Percentiles rank a stretch among this genome's conserved stretches.
Conservation (phyloP, 2,888 invertebrate genomes). For the Habroteleia sp. region DNA sequence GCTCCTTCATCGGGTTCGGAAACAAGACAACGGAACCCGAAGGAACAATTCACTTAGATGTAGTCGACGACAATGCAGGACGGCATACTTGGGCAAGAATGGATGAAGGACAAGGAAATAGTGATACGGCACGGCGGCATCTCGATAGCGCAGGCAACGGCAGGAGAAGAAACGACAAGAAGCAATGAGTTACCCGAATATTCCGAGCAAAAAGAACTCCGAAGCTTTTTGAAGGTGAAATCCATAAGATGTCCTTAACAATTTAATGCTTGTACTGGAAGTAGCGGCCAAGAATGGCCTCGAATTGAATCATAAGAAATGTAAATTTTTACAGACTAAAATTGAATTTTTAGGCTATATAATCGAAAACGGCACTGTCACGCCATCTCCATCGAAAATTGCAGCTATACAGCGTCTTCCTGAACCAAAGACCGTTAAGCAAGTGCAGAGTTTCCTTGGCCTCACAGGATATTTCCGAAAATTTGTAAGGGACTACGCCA, state of each 20-base stretch:
- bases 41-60: no score
- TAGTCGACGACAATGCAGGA: no score
- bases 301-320: not conserved
- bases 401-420: not conserved
- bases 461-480: not conserved
- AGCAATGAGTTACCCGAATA: no score
- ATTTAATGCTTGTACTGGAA: not conserved
- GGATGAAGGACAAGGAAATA: constrained; percentile 9
- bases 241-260: no score
- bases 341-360: not conserved
- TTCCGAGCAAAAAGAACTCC: no score
- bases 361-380: not conserved
- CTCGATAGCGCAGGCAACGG: not conserved
- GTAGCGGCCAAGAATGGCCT: not conserved
- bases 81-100: constrained; percentile 1
- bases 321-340: not conserved
- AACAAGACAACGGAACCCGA: no score
- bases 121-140: not conserved
- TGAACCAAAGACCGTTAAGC: not conserved
- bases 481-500: not conserved
- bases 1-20: no score
- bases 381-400: not conserved
- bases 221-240: no score
- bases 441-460: not conserved
- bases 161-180: not conserved